A percentile compares a stretch with the other conserved stretches of the same genome.
These are phyloP conservation scores for Zosterops hypoxanthus DNA, from an alignment of 2,113 vertebrate genomes.

Conservation along the genomic window DNA sequence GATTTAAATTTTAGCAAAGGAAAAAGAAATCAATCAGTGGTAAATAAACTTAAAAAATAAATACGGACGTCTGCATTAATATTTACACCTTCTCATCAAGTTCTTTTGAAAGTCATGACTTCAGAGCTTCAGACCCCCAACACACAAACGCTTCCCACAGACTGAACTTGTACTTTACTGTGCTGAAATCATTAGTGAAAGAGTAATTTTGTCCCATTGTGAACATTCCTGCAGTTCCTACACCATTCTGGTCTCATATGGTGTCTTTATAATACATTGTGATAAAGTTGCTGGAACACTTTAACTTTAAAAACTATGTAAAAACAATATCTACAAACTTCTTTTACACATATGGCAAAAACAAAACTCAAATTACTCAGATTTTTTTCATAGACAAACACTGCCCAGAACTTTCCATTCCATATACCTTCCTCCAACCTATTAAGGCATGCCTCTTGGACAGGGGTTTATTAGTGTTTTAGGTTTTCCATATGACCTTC, in stretches of 20 bases:
- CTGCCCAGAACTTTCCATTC: neutral
- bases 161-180: neutral
- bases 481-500: neutral
- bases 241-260: neutral
- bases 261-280: neutral
- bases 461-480: neutral
- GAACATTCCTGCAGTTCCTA: neutral
- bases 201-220: neutral
- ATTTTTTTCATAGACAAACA: neutral
- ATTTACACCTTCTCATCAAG: conserved; percentile 4
- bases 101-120: conserved; percentile 28
- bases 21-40: neutral
- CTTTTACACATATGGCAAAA: neutral
- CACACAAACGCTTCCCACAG: neutral
- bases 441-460: neutral
- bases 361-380: neutral
- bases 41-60: neutral
- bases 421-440: accelerated
- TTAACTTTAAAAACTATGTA: neutral
- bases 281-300: neutral
- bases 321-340: neutral
- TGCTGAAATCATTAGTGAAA: conserved; percentile 1
- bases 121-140: neutral
- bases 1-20: neutral
- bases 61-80: neutral